Evolutionary conservation across 37 sponge, comb jelly and placozoan species (phyloP), one percentile per base, ranked within the genome.

Genomic region (Geodia barretti): DNA sequence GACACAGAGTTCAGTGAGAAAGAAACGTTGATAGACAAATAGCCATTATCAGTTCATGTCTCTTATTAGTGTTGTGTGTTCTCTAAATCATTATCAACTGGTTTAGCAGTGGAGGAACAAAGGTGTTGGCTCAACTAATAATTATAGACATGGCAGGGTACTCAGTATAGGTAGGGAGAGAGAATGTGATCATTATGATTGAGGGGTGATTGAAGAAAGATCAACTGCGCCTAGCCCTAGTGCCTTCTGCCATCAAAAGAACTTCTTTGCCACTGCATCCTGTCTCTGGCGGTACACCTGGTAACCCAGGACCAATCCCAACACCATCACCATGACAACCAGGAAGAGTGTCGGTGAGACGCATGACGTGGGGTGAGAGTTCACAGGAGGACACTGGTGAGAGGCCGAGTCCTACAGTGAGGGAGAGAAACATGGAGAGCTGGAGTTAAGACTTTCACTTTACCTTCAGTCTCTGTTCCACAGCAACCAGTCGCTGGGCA

Each of bases 201-300:
- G 11, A 47, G 54, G 7, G 54, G 54, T 47, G 54, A 47, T 17
- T n/a, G 14, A 47, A 47, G 54, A 47, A 47, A 47, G 54, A 47
- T 17, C 54, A 47, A 7, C 7, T 47, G 54, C 7, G 7, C 14
- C 54, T 17, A 47, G 54, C 54, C 54, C 54, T 47, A 47, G 7
- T 7, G 7, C 11, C 11, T 47, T 14, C 7, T 47, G 14, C 14
- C 54, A 47, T 47, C 14, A 87, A 70, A 87, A 87, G 58, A 87
- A 87, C 60, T 87, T 87, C 72, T 87, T 87, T 25, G 88, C 88
- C 20, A 29, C 76, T 37, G 72, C 33, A 35, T 87, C 88, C 35
- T 81, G 82, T 39, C 62, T 67, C 8, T 81, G 62, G 21, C 42
- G 34, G 58, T 71, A 81, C 17, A 81, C 1, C 29, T 54, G 26